Conservation (phyloP, 1,140 invertebrate species). For the Calliopsis andreniformis region DNA sequence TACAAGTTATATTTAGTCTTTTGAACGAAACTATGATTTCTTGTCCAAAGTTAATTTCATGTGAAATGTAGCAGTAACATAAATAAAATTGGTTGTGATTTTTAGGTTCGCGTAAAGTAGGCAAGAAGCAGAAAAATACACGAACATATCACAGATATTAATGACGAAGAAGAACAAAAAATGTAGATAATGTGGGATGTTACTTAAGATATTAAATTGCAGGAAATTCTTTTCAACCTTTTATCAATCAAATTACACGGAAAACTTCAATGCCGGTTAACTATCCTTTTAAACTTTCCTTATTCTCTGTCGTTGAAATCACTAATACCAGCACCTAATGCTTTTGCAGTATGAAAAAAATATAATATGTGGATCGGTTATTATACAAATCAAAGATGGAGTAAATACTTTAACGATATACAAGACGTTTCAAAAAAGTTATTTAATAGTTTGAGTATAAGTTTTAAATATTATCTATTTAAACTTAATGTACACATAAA, state of each 20-base stretch:
- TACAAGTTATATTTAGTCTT: no score
- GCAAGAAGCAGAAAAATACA: background rate
- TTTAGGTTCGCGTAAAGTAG: background rate
- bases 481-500: no score
- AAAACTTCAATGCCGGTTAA: no score
- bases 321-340: background rate
- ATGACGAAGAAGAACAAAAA: background rate
- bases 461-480: no score
- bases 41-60: no score
- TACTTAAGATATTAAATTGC: background rate
- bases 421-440: no score
- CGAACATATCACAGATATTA: background rate
- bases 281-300: background rate
- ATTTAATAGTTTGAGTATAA: no score
- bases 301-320: slow-evolving; percentile 25
- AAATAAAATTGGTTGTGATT: background rate
- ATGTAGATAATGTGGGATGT: background rate
- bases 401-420: no score
- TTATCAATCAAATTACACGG: no score
- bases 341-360: background rate
- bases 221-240: background rate
- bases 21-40: background rate
- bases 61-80: no score
- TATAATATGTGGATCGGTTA: background rate
- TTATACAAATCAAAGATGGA: background rate